Percentiles rank a stretch among this genome's conserved stretches.
These are phyloP conservation scores for Rousettus leschenaultii DNA, from an alignment of 2,113 vertebrate genomes.

Conservation along the genomic window DNA sequence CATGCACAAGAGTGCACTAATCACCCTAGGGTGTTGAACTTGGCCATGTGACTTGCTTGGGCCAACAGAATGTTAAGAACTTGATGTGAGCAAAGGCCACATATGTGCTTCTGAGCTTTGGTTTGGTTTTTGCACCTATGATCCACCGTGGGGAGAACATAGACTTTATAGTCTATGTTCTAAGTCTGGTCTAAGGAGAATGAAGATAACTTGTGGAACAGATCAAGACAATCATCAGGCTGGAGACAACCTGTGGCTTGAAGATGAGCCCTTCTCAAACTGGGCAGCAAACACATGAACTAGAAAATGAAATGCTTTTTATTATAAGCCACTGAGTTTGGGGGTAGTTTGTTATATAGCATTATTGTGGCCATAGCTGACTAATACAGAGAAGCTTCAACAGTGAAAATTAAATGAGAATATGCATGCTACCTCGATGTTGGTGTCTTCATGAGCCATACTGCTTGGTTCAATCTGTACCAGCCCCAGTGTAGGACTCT, in stretches of 20 bases:
- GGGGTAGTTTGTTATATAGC: neutral
- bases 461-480: neutral
- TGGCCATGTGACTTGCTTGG: neutral
- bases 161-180: neutral
- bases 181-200: neutral
- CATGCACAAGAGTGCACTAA: neutral
- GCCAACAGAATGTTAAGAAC: neutral
- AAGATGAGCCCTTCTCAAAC: neutral
- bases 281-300: neutral
- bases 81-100: neutral
- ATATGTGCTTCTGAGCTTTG: neutral
- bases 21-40: neutral
- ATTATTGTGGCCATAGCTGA: neutral
- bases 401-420: neutral
- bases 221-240: neutral
- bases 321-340: neutral
- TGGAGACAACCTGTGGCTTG: neutral
- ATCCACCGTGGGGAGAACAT: neutral
- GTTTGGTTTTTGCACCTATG: neutral
- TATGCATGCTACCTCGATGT: neutral
- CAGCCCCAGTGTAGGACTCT: neutral
- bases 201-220: neutral
- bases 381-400: neutral
- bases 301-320: neutral
- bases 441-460: neutral